Conservation (phyloP, 2,113 vertebrate genomes). For the Hyperoodon ampullatus region DNA sequence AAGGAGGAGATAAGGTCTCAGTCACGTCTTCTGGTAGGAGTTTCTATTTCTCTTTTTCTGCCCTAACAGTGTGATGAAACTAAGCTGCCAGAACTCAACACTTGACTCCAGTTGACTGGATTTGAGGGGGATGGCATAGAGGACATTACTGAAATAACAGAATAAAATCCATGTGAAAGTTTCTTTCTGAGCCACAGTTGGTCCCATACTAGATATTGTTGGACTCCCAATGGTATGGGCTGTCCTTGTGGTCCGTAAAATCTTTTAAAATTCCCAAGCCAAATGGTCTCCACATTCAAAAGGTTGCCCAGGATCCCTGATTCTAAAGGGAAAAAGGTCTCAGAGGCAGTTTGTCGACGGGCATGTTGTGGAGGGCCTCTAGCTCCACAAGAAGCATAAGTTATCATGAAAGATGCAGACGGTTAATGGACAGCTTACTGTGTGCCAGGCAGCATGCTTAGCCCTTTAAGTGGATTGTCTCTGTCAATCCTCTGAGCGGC, state of each 20-base stretch:
- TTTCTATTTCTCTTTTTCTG: neutral
- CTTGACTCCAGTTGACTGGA: neutral
- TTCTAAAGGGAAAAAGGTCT: neutral
- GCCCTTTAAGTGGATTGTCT: neutral
- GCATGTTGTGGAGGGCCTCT: neutral
- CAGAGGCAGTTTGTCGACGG: neutral
- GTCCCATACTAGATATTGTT: neutral
- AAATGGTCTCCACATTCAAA: neutral
- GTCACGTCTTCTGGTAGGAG: neutral
- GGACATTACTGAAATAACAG: neutral
- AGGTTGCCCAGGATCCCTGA: neutral
- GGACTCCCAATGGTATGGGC: neutral
- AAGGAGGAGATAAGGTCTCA: neutral
- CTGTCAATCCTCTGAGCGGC: neutral
- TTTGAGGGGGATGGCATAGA: neutral
- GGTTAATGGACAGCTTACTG: neutral
- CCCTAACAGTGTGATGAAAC: neutral
- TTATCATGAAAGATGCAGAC: neutral
- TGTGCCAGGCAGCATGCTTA: neutral
- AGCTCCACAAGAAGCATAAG: neutral
- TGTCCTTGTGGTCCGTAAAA: neutral
- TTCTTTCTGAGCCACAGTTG: neutral
- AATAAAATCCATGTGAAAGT: neutral
- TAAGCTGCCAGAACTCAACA: neutral
- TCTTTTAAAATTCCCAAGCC: neutral